phyloP scores from a whole-genome alignment of 2,113 vertebrate species.

The Aegithalos caudatus region DNA sequence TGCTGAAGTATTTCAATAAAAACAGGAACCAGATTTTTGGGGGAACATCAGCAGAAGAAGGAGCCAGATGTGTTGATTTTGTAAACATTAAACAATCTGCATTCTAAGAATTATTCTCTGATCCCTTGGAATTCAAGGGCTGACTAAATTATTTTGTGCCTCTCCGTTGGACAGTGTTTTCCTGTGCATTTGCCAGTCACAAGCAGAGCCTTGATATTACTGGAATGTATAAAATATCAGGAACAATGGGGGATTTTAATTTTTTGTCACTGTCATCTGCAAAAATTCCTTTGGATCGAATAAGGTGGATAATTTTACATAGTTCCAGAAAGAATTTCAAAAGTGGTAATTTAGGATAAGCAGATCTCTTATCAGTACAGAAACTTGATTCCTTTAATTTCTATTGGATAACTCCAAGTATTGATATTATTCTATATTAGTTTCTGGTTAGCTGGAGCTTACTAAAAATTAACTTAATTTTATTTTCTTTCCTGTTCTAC shows the following conservation, averaged over 20 bases:
- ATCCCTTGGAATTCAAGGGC: background rate
- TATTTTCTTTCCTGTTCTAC: background rate
- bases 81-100: background rate
- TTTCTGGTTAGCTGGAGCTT: background rate
- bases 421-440: background rate
- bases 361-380: background rate
- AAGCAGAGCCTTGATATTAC: background rate
- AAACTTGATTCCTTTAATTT: background rate
- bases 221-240: background rate
- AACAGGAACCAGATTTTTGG: background rate
- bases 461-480: background rate
- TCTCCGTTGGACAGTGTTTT: background rate
- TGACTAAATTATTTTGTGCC: background rate
- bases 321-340: background rate
- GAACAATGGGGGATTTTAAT: background rate
- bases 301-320: background rate
- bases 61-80: conserved; percentile 12
- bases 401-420: background rate
- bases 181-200: background rate
- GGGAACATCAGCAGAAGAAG: background rate
- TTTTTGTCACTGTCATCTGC: background rate
- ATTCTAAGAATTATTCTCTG: background rate
- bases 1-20: background rate
- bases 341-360: background rate
- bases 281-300: background rate